Base-by-base conservation (phyloP, 2,797 vertebrate species). In the Bradypus variegatus region DNA sequence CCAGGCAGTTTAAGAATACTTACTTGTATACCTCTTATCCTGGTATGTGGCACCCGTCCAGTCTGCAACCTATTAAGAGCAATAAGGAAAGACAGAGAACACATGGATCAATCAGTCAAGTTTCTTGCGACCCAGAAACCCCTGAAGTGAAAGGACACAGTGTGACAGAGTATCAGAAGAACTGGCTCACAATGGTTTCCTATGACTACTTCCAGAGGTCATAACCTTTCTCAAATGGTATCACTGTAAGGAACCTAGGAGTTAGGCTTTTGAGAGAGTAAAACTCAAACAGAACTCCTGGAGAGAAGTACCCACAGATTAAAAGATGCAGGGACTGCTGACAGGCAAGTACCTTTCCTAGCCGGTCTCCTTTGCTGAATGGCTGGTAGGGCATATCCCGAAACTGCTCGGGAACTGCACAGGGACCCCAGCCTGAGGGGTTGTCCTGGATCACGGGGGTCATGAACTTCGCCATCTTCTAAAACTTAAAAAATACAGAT, bases 321-420 rank as follows among this genome's bases (percentile, higher is more conserved):
- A 14, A 50, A 77, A 89, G 73, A 83, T 3, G 36, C 60, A 67
- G 19, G 77, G 18, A 9, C 36, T 2, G 21, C 19, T 12, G 0
- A 5, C 4, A 38, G 33, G 0, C 8, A 41, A 33, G 67, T 96
- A 99, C 99, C 98, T 99, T 99, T 79, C 99, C 99, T 67, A 99
- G 98, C 11, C 99, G 98, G 92, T 99, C 99, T 95, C 99, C 99
- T 97, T 99, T 99, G 96, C 99, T 99, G 97, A 99, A 99, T 0
- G 99, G 99, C 97, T 99, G 99, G 97, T 99, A 99, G 0, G 99
- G 99, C 99, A 99, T 99, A 92, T 99, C 99, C 96, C 98, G 98
- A 93, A 99, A 99, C 96, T 99, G 99, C 79, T 99, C 99, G 0
- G 99, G 99, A 50, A 99, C 98, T 0, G 99, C 99, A 60, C 99